Evolutionary conservation across 2,113 vertebrate species (phyloP).

Genomic region (Bubalus kerabau): DNA sequence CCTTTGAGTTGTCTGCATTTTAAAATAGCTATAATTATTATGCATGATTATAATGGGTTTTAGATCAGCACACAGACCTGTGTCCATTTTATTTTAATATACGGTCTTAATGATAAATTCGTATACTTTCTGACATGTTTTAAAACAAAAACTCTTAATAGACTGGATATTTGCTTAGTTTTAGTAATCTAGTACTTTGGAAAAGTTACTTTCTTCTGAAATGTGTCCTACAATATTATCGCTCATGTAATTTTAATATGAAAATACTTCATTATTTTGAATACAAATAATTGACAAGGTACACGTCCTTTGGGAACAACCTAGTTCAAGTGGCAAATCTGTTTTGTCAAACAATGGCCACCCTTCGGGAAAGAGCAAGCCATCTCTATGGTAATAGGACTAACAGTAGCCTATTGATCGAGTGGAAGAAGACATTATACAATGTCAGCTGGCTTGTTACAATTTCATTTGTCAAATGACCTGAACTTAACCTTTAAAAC

Average conservation of each 20-base stretch:
- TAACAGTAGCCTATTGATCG: slow-evolving; percentile 86
- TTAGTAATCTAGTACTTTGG: slow-evolving; percentile 30
- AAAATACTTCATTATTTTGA: slow-evolving; percentile 82
- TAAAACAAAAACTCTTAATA: slow-evolving; percentile 30
- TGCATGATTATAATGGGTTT: neutral
- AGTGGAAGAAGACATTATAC: slow-evolving; percentile 88
- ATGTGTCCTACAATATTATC: slow-evolving; percentile 39
- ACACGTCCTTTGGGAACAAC: slow-evolving; percentile 82
- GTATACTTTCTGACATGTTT: slow-evolving; percentile 8
- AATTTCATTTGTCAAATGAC: slow-evolving; percentile 88
- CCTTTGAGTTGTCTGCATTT: slow-evolving; percentile 18
- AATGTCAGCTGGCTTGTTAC: slow-evolving; percentile 87
- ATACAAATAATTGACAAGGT: slow-evolving; percentile 87
- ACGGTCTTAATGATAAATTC: neutral
- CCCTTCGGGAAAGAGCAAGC: slow-evolving; percentile 82
- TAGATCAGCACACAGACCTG: neutral
- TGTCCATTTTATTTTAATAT: slow-evolving; percentile 10
- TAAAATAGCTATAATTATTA: neutral
- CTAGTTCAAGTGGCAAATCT: slow-evolving; percentile 86
- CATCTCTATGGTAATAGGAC: slow-evolving; percentile 89
- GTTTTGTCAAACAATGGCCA: slow-evolving; percentile 84
- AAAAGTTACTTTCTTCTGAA: slow-evolving; percentile 52
- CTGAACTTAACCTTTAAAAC: slow-evolving; percentile 86
- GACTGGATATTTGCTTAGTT: neutral
- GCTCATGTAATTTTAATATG: slow-evolving; percentile 73